Evolutionary conservation across 2,113 vertebrate species (phyloP), one percentile per base, ranked within the genome.

Genomic region (Silurus meridionalis): DNA sequence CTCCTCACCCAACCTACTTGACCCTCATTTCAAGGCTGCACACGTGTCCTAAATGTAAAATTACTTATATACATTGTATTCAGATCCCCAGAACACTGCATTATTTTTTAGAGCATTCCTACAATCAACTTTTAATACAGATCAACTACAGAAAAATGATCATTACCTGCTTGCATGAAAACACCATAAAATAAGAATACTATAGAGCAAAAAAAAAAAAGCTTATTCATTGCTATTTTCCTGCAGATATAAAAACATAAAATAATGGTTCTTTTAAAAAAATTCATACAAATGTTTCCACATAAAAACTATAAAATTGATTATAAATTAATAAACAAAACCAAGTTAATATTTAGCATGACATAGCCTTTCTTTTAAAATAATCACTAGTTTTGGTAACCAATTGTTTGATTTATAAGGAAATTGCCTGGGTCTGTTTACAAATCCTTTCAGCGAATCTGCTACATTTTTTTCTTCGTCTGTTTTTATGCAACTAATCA

Each of bases 1-100:
- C 15, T 60, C 28, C 55, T 80, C 8, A 21, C 25, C 15, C 25
- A 80, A 37, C 25, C 55, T 80, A 80, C 55, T 74, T 86, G 75
- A 74, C 81, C 74, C 69, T 61, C 75, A 83, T 50, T 50, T 48
- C 69, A 83, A 83, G 83, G n/a, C 61, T 48, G 46, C 28, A 60
- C 61, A 85, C 80, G 46, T 58, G 57, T 37, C 7, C 2, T 67
- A 50, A 86, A 84, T 86, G 52, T 72, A 78, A 63, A 86, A 77
- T 57, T 2, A 25, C 52, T 52, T 37, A 37, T 37, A 37, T 37
- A 37, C 37, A 37, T 37, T 37, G 37, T 37, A 37, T 37, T 37
- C 57, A 52, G 55, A 67, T 79, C 28, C 46, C 28, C 13, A 55
- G 52, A 46, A 21, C 10, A 17, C 3, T n/a, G 55, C 57, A 77